Evolutionary conservation across 1,140 invertebrate species (phyloP), one percentile per base, ranked within the genome.

Genomic region (Trichonephila inaurata): DNA sequence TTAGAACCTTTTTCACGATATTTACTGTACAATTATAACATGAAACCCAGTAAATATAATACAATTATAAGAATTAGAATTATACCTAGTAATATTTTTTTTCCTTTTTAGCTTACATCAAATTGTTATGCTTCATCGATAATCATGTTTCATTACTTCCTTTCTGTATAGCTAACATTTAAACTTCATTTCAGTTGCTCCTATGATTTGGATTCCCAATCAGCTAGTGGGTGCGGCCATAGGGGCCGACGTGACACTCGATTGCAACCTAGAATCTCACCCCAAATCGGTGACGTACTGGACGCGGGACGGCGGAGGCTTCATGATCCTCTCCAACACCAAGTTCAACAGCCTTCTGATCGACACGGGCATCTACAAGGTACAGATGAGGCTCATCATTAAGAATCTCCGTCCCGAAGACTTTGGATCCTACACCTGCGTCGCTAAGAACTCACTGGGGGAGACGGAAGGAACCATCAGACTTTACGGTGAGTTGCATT

Each of bases 381-480:
- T 88, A 18, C 92, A 94, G 81, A 94, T 95, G 94, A 88, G 83
- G 64, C 86, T 95, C 10, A 91, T 77, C 33, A 94, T 95, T 58
- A 93, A 91, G 24, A 82, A 94, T 66, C 69, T 95, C 33, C 72
- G 82, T 18, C 95, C 95, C 92, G 95, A 95, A 81, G 98, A 98
- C 96, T 98, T 98, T 95, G 98, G 98, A 24, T 98, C 97, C 86
- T 99, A 99, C 96, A 98, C 98, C 96, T 99, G 98, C 95, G 97
- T 98, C 5, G 98, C 98, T 69, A 99, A 98, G 96, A 99, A 99
- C 97, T 98, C 98, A 33, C 96, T 98, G 89, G 98, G 98, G 92
- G 98, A 98, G 96, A 98, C 98, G 16, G 98, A 99, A 95, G 98
- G 98, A 82, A 97, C 97, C 69, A 99, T 99, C 95, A 97, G 98